phyloP scores from a whole-genome alignment of 2,797 vertebrate genomes.

The Scolopax rusticola region DNA sequence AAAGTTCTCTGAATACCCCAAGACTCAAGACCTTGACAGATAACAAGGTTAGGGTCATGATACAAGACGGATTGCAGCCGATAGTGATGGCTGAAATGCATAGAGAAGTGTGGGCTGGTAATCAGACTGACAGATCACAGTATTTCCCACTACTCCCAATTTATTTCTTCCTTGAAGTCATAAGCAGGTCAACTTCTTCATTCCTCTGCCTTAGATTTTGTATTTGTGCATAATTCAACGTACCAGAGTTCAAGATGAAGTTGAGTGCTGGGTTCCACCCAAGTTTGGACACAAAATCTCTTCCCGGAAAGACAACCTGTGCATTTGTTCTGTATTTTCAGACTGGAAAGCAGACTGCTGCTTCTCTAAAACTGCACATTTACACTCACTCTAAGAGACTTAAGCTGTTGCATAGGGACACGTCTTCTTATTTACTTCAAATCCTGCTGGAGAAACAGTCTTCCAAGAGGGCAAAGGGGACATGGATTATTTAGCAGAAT shows the following conservation, averaged over 20 bases:
- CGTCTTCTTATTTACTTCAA: neutral
- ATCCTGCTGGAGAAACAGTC: neutral
- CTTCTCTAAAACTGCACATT: neutral
- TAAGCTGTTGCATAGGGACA: neutral
- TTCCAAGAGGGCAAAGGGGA: neutral
- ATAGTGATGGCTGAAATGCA: slow-evolving; percentile 17
- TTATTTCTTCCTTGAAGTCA: slow-evolving; percentile 36
- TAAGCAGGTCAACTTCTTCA: slow-evolving; percentile 13
- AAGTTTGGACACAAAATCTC: neutral
- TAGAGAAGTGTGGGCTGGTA: neutral
- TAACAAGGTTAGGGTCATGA: slow-evolving; percentile 13
- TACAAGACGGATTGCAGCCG: neutral
- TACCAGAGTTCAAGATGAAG: neutral
- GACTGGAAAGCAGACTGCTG: neutral
- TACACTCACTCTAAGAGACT: neutral
- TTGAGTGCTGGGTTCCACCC: neutral
- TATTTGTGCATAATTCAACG: neutral
- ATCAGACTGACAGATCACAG: slow-evolving; percentile 22
- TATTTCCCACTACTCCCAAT: slow-evolving; percentile 42
- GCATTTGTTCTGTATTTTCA: neutral
- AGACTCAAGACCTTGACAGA: slow-evolving; percentile 25
- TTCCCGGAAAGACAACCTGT: neutral
- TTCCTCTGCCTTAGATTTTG: slow-evolving; percentile 13
- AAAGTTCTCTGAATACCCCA: slow-evolving; percentile 23
- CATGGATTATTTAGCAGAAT: neutral